A percentile compares a stretch with the other conserved stretches of the same genome.
Conservation (phyloP, 2,113 vertebrate genomes). For the Ornithorhynchus anatinus region DNA sequence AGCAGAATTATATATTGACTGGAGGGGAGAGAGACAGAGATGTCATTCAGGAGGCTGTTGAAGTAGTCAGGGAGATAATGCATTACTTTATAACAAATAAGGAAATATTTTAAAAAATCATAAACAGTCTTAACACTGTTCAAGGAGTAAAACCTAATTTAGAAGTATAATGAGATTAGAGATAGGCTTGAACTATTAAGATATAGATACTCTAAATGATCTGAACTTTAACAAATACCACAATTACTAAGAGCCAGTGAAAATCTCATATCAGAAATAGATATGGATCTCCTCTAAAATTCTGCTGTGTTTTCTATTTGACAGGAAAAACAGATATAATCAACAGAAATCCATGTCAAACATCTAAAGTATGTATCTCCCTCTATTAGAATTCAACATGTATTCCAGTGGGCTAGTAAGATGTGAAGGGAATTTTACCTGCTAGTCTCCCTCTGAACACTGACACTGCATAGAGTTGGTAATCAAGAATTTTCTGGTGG, state of each 20-base stretch:
- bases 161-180: background rate
- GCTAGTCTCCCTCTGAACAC: background rate
- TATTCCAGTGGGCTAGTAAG: background rate
- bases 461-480: background rate
- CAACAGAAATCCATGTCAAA: conserved; percentile 22
- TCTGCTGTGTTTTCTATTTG: conserved; percentile 5
- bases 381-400: conserved; percentile 18
- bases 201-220: conserved; percentile 9
- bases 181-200: background rate
- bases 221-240: background rate
- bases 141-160: conserved; percentile 13
- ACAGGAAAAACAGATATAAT: conserved; percentile 4
- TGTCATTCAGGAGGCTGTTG: too few species aligned
- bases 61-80: too few species aligned
- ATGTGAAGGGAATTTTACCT: background rate
- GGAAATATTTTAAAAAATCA: background rate
- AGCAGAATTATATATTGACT: too few species aligned
- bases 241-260: background rate
- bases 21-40: background rate
- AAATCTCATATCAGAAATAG: background rate
- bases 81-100: too few species aligned
- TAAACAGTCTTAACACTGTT: background rate
- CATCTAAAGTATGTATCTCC: conserved; percentile 1
- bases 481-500: background rate
- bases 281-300: background rate